Conservation (phyloP, 2,113 vertebrate species). For the Saccopteryx leptura region DNA sequence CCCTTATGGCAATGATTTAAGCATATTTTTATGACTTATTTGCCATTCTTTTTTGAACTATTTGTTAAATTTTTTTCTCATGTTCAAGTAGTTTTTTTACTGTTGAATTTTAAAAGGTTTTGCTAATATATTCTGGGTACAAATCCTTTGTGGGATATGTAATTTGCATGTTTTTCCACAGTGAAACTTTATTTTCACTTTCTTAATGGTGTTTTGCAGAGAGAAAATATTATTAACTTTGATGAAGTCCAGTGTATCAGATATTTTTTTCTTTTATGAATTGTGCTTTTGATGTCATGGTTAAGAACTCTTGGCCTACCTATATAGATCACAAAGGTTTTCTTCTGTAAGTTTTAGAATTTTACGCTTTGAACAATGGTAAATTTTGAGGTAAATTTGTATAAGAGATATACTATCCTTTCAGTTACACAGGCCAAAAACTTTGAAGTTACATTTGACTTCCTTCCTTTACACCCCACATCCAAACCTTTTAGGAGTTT, state of each 20-base stretch:
- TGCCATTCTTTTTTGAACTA: neutral
- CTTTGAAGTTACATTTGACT: neutral
- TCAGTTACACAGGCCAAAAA: neutral
- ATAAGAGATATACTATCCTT: neutral
- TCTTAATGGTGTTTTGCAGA: neutral
- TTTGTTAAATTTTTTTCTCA: neutral
- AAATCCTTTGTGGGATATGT: neutral
- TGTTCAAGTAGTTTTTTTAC: constrained; percentile 21
- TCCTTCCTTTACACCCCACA: neutral
- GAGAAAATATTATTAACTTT: neutral
- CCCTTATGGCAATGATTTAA: neutral
- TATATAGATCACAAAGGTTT: neutral
- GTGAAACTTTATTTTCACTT: constrained; percentile 21
- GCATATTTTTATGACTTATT: neutral
- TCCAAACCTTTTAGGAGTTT: constrained; percentile 8
- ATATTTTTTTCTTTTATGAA: neutral
- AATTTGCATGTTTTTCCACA: neutral
- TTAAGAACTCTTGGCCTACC: neutral
- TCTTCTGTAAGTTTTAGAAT: neutral
- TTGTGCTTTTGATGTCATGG: neutral
- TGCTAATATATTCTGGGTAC: neutral
- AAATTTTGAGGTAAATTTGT: constrained; percentile 12
- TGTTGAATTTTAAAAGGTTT: neutral
- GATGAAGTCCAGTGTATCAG: neutral
- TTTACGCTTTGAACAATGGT: neutral